Base-by-base conservation (phyloP, 53 echinoderm and acorn worm genomes). In the Echinometra lucunter region DNA sequence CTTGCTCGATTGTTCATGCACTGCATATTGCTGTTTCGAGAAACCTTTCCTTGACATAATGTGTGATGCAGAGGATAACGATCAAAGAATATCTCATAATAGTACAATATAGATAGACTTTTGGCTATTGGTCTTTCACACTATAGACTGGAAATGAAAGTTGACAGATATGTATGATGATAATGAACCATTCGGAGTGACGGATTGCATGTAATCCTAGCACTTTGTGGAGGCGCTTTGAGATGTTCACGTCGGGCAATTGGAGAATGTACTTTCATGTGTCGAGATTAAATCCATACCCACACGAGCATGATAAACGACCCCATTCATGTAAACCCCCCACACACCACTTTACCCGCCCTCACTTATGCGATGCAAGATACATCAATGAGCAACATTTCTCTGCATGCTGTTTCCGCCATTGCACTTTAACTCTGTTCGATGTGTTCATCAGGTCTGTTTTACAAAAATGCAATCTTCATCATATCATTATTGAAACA, bases 211-310 rank as follows among this genome's bases (percentile, higher is more conserved):
- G 49, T 49, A 85, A 16, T 49, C 27, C 85, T 85, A n/a, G 47
- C 49, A 49, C 85, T 85, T 47, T n/a, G 15, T 28, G 13, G 11
- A 85, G 47, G 49, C 28, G n/a, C 3, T 49, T 47, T 16, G 10
- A 9, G 85, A 85, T 28, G 45, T 47, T 85, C 30, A 85, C 28
- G 49, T 45, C 44, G 13, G 85, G 27, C 0, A 47, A 85, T 49
- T 12, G 28, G n/a, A n/a, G 28, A 25, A 53, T 49, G 85, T 85
- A 85, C 85, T 85, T 85, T 85, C 23, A 85, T 85, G 85, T 53
- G 53, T 1, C 28, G 18, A 85, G 10, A 27, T 42, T 42, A 78
- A 23, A 30, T 7, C 40, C 17, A 63, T 18, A 15, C 75, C 75
- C 34, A 38, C 35, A 78, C 38, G 78, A 78, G 78, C 78, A 35